Percentiles rank a stretch among this genome's conserved stretches.
Conservation (phyloP, 1,140 invertebrate species). For the Zaprionus davidi region DNA sequence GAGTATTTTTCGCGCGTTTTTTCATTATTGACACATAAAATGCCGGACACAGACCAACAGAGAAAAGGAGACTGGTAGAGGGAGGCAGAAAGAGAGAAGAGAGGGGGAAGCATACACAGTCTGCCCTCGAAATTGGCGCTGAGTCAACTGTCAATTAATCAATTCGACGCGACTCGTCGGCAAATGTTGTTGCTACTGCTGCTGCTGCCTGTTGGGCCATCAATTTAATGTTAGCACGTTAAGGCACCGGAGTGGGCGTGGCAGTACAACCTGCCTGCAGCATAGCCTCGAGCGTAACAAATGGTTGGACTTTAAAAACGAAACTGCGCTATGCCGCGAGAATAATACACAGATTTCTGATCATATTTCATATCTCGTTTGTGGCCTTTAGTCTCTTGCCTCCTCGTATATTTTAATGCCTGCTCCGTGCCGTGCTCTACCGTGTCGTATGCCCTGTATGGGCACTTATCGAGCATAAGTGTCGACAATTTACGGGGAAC, state of each 20-base stretch:
- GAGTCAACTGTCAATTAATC: slow-evolving; percentile 79
- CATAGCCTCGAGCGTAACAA: slow-evolving; percentile 57
- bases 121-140: slow-evolving; percentile 50
- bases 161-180: slow-evolving; percentile 42
- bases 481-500: slow-evolving; percentile 65
- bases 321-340: slow-evolving; percentile 62
- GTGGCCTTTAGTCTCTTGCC: slow-evolving; percentile 56
- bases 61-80: not conserved
- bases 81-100: too few relatives aligned
- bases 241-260: not conserved
- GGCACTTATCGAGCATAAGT: slow-evolving; percentile 78
- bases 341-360: slow-evolving; percentile 66
- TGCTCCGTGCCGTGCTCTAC: slow-evolving; percentile 21
- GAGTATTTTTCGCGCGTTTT: slow-evolving; percentile 35
- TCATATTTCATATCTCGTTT: slow-evolving; percentile 61
- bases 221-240: slow-evolving; percentile 69
- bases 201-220: slow-evolving; percentile 42
- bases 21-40: slow-evolving; percentile 42
- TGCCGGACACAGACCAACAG: slow-evolving; percentile 11
- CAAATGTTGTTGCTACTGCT: slow-evolving; percentile 27
- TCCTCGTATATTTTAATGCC: slow-evolving; percentile 69
- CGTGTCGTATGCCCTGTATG: slow-evolving; percentile 36
- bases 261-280: slow-evolving; percentile 14
- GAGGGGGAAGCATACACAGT: not conserved
- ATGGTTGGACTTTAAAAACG: slow-evolving; percentile 67